These are phyloP conservation scores for Chrysaora quinquecirrha DNA, from an alignment of 30 jellyfish, hydroid and myxozoan genomes.

Conservation along the genomic window DNA sequence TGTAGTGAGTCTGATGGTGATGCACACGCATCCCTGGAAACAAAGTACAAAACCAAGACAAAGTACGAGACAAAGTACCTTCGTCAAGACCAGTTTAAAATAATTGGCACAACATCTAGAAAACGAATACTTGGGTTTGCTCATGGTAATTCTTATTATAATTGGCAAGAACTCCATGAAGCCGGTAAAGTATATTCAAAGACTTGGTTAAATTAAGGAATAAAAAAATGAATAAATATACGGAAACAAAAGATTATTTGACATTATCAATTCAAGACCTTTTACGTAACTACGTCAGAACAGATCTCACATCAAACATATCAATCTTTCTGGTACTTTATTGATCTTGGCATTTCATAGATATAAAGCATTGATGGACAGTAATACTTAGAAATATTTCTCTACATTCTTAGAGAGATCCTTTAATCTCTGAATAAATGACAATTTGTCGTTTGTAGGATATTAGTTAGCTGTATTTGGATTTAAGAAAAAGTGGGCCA, in stretches of 20 bases:
- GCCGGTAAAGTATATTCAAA: no score
- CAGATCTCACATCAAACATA: neutral
- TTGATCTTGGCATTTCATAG: neutral
- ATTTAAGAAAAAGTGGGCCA: neutral
- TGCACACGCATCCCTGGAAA: no score
- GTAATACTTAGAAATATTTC: neutral
- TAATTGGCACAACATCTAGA: no score
- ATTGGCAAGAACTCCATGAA: no score
- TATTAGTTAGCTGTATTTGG: neutral
- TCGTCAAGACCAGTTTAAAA: no score
- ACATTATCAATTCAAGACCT: neutral
- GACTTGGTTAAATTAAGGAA: neutral
- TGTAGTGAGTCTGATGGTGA: no score
- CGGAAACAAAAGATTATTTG: neutral
- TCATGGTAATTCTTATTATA: no score
- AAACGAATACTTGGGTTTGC: no score
- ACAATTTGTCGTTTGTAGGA: neutral
- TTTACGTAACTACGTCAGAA: neutral
- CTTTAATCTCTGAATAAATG: neutral
- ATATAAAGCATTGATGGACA: neutral
- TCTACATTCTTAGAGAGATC: neutral
- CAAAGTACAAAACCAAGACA: no score
- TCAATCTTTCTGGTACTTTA: neutral
- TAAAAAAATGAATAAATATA: no score
- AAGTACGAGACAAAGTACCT: no score